Evolutionary conservation across 2,797 vertebrate genomes (phyloP).

Genomic region (Antrozous pallidus): DNA sequence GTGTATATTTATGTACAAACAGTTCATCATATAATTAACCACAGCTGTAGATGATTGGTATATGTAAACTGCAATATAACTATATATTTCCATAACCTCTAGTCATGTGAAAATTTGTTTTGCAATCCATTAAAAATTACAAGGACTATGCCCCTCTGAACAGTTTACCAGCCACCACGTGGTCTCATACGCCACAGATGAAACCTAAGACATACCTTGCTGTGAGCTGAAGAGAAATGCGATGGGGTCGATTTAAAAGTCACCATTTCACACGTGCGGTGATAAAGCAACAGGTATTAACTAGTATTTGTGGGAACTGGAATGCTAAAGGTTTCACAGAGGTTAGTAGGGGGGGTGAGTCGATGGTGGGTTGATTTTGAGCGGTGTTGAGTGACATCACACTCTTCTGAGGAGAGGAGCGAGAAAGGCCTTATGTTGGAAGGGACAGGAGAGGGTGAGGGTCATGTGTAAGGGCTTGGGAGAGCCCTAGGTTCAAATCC

Average conservation of each 20-base stretch:
- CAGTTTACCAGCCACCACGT: background rate
- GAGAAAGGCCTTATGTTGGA: background rate
- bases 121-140: constrained; percentile 24
- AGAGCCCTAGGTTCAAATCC: background rate
- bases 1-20: background rate
- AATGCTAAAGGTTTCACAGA: background rate
- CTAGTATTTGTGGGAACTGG: background rate
- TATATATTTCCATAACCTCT: background rate
- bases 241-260: background rate
- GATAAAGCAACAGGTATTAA: background rate
- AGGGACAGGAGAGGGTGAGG: background rate
- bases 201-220: background rate
- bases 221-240: background rate
- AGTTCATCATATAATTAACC: background rate
- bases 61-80: background rate
- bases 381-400: background rate
- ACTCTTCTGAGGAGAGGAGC: background rate
- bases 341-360: background rate
- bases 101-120: background rate
- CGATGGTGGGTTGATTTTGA: background rate
- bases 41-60: background rate
- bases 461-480: accelerated
- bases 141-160: background rate
- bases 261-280: background rate
- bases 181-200: background rate